phyloP scores from a whole-genome alignment of 2,113 vertebrate genomes.

The Lynx canadensis region DNA sequence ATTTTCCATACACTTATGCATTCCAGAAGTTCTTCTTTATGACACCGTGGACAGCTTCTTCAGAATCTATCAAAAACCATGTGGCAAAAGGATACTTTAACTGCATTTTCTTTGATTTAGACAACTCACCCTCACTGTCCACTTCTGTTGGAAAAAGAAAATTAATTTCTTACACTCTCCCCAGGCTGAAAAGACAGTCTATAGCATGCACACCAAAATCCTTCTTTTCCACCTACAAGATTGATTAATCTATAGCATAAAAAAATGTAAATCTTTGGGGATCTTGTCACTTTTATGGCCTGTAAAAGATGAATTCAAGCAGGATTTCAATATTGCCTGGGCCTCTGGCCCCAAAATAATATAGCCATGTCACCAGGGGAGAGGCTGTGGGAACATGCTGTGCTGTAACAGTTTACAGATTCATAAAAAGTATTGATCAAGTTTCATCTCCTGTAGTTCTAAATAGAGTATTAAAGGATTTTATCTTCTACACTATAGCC shows the following conservation, averaged over 20 bases:
- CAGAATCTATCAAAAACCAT: constrained; percentile 57
- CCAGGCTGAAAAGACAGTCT: constrained; percentile 64
- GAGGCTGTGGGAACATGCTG: constrained; percentile 62
- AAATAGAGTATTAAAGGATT: constrained; percentile 78
- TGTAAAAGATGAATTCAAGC: constrained; percentile 79
- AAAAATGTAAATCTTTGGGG: constrained; percentile 75
- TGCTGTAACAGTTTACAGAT: constrained; percentile 76
- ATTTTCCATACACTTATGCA: constrained; percentile 13
- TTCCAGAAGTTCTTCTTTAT: constrained; percentile 32
- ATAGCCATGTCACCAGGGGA: constrained; percentile 70
- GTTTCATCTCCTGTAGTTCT: constrained; percentile 74
- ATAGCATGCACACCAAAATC: constrained; percentile 30
- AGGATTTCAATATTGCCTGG: constrained; percentile 76
- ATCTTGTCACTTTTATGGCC: constrained; percentile 75
- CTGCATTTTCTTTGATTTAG: constrained; percentile 58
- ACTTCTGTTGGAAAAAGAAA: constrained; percentile 69
- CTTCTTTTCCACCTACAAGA: constrained; percentile 76
- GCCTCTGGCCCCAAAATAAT: constrained; percentile 78
- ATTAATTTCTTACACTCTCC: constrained; percentile 74
- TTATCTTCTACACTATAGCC: constrained; percentile 68
- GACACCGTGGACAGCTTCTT: neutral
- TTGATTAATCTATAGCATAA: constrained; percentile 79
- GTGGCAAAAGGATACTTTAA: constrained; percentile 1
- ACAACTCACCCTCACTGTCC: constrained; percentile 54
- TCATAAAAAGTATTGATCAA: constrained; percentile 73